Evolutionary conservation across 2,797 vertebrate species (phyloP).

Genomic region (Coregonus sp.): DNA sequence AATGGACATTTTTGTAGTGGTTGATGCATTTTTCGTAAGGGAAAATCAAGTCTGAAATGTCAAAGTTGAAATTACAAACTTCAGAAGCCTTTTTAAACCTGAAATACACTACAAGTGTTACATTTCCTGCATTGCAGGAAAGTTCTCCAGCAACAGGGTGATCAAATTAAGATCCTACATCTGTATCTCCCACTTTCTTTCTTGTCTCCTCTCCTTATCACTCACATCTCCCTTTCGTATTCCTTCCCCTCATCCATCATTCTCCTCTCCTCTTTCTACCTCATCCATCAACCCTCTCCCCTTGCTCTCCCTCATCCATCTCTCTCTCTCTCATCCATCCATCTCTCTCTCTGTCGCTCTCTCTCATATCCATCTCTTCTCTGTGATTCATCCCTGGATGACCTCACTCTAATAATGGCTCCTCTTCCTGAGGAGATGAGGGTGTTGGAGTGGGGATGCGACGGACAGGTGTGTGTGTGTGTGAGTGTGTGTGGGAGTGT

Average conservation of each 20-base stretch:
- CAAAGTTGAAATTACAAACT: no score
- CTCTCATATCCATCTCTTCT: neutral
- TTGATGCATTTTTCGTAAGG: no score
- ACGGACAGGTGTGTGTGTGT: neutral
- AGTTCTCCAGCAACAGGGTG: no score
- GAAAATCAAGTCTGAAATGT: no score
- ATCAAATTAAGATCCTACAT: no score
- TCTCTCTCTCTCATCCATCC: neutral
- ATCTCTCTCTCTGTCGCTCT: neutral
- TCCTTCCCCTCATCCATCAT: neutral
- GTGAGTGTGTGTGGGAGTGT: neutral
- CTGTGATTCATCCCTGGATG: slow-evolving; percentile 21
- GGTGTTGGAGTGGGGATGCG: neutral
- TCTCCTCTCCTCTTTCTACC: neutral
- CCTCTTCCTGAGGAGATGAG: slow-evolving; percentile 13
- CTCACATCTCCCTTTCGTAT: neutral
- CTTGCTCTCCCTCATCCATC: neutral
- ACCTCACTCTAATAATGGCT: slow-evolving; percentile 37
- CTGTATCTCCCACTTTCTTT: neutral
- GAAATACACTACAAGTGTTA: no score
- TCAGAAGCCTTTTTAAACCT: no score
- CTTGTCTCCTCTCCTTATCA: slow-evolving; percentile 19
- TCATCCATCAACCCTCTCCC: neutral
- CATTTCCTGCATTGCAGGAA: no score
- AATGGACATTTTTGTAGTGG: no score